Evolutionary conservation across 2,797 vertebrate species (phyloP).

Genomic region (Naso thynnoides): DNA sequence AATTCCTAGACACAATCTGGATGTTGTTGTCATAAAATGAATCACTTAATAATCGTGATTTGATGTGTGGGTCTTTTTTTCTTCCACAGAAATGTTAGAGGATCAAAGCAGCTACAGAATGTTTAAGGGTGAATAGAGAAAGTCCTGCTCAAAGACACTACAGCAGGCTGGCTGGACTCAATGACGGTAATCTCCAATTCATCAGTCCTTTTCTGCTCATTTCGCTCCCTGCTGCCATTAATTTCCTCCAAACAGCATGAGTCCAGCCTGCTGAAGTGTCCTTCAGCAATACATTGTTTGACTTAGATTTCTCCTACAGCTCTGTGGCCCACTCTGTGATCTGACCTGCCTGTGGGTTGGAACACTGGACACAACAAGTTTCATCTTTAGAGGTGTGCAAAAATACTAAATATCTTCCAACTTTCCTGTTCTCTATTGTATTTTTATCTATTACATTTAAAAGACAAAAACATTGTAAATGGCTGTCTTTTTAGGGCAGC

Average conservation of each 20-base stretch:
- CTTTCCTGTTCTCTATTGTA: too few relatives aligned
- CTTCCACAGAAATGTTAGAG: background rate
- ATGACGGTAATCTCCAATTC: background rate
- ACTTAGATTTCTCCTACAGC: background rate
- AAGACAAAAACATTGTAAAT: slow-evolving; percentile 1
- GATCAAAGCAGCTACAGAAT: background rate
- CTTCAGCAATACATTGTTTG: background rate
- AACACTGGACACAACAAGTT: background rate
- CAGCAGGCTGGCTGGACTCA: background rate
- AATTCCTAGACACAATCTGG: background rate
- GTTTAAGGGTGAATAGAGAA: background rate
- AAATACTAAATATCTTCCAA: too few relatives aligned
- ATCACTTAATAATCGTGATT: background rate
- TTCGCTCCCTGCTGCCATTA: background rate
- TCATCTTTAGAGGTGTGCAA: background rate
- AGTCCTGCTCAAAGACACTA: background rate
- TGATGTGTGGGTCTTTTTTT: background rate
- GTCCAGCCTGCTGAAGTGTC: background rate
- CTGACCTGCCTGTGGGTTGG: background rate
- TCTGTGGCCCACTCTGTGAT: background rate
- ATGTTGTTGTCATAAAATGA: background rate
- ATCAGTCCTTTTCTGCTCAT: background rate
- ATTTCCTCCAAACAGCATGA: background rate
- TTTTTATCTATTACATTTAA: too few relatives aligned
- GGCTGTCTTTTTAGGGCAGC: slow-evolving; percentile 2